A percentile compares a stretch with the other conserved stretches of the same genome.
phyloP scores from a whole-genome alignment of 2,888 invertebrate species.

The Listrodromus nycthemerus region DNA sequence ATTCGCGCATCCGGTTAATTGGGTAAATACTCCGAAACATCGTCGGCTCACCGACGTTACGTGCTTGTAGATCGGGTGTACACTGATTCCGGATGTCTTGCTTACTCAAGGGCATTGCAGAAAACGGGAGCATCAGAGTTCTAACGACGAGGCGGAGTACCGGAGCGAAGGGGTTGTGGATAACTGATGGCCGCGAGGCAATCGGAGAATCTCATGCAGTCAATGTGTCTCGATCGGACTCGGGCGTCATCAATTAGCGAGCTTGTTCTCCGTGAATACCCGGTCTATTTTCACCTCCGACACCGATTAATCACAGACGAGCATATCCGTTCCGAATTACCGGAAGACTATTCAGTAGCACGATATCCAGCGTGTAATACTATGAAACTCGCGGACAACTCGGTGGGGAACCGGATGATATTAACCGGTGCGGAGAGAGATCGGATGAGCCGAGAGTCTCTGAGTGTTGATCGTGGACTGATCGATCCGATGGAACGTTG shows the following conservation, averaged over 20 bases:
- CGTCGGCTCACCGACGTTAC: slow-evolving; percentile 52
- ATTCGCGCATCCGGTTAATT: slow-evolving; percentile 60
- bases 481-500: too few species aligned
- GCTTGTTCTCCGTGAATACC: neutral
- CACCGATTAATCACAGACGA: neutral
- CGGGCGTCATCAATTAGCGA: slow-evolving; percentile 14
- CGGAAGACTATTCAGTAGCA: neutral
- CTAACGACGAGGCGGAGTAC: neutral
- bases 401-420: neutral
- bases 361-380: neutral
- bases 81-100: slow-evolving; percentile 27
- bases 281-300: slow-evolving; percentile 9
- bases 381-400: neutral
- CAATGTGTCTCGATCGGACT: slow-evolving; percentile 9
- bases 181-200: neutral
- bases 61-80: neutral
- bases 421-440: neutral
- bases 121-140: slow-evolving; percentile 36
- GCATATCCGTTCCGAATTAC: neutral
- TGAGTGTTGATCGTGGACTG: too few species aligned
- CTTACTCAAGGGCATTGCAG: slow-evolving; percentile 44
- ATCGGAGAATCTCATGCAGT: slow-evolving; percentile 13
- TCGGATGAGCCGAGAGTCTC: neutral
- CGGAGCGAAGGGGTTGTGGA: slow-evolving; percentile 18
- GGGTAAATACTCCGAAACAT: slow-evolving; percentile 62